phyloP scores from a whole-genome alignment of 1,140 invertebrate genomes.

The Meteorus sp. region DNA sequence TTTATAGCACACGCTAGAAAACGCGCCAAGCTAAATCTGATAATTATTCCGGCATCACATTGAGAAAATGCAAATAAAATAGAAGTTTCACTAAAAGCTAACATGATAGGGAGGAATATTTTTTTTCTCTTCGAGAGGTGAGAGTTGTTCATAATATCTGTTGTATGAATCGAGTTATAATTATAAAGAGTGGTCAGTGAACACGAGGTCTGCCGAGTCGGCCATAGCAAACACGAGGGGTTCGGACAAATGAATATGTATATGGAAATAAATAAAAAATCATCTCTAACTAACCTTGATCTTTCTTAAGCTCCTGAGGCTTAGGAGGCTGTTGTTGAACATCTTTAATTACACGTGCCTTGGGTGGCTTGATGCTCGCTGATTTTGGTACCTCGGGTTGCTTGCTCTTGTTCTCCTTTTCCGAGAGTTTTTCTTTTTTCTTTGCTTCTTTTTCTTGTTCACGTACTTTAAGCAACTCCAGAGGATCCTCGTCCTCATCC shows the following conservation, averaged over 20 bases:
- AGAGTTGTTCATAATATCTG: too few relatives aligned
- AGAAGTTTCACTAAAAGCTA: too few relatives aligned
- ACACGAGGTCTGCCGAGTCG: conserved; percentile 37
- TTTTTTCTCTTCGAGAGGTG: too few relatives aligned
- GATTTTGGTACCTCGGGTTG: conserved; percentile 60
- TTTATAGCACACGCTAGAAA: too few relatives aligned
- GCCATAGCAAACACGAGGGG: conserved; percentile 16
- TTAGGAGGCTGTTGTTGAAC: conserved; percentile 65
- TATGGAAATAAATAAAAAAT: conserved; percentile 21
- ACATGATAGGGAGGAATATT: too few relatives aligned
- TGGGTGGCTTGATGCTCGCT: conserved; percentile 55
- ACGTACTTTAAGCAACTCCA: conserved; percentile 81
- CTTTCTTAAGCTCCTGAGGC: conserved; percentile 64
- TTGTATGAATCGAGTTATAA: too few relatives aligned
- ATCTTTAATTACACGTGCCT: conserved; percentile 70
- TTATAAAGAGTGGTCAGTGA: conserved; percentile 9
- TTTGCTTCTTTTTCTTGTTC: conserved; percentile 79
- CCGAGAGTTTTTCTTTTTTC: conserved; percentile 80
- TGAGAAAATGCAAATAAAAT: too few relatives aligned
- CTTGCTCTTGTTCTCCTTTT: conserved; percentile 84
- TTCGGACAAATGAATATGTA: conserved; percentile 8
- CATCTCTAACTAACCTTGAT: conserved; percentile 64
- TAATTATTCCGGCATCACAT: too few relatives aligned
- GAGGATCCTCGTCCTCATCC: conserved; percentile 84
- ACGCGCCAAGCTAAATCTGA: too few relatives aligned